Evolutionary conservation across 1,140 invertebrate genomes (phyloP).

Genomic region (Cecropterus lyciades): DNA sequence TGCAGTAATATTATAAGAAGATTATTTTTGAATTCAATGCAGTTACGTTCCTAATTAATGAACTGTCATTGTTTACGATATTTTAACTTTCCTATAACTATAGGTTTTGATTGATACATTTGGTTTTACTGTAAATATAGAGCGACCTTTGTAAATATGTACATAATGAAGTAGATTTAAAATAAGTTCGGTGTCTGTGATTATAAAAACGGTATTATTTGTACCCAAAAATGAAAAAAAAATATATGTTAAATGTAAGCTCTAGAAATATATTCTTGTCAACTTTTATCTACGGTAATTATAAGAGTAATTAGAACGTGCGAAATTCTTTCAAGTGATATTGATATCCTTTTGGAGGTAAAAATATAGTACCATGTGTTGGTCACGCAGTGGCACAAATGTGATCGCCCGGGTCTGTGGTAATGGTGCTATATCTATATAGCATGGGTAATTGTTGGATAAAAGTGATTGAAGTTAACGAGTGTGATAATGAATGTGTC

Average conservation of each 20-base stretch:
- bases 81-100: background rate
- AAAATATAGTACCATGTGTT: background rate
- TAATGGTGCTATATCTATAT: conserved; percentile 4
- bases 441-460: background rate
- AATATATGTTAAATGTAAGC: background rate
- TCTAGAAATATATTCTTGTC: conserved; percentile 15
- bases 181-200: conserved; percentile 12
- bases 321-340: background rate
- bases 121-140: background rate
- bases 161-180: background rate
- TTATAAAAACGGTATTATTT: conserved; percentile 16
- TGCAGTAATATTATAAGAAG: background rate
- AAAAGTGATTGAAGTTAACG: background rate
- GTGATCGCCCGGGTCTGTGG: background rate
- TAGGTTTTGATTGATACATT: background rate
- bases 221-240: conserved; percentile 16
- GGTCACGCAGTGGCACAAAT: background rate
- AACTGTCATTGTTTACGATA: conserved; percentile 1
- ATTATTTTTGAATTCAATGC: background rate
- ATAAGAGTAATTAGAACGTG: background rate
- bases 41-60: background rate
- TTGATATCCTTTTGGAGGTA: background rate
- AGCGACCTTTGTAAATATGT: conserved; percentile 13
- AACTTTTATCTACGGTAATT: background rate
- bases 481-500: background rate